Percentiles rank a stretch among this genome's conserved stretches.
Evolutionary conservation across 2,888 invertebrate species (phyloP).

Genomic region (Zelleria hepariella): DNA sequence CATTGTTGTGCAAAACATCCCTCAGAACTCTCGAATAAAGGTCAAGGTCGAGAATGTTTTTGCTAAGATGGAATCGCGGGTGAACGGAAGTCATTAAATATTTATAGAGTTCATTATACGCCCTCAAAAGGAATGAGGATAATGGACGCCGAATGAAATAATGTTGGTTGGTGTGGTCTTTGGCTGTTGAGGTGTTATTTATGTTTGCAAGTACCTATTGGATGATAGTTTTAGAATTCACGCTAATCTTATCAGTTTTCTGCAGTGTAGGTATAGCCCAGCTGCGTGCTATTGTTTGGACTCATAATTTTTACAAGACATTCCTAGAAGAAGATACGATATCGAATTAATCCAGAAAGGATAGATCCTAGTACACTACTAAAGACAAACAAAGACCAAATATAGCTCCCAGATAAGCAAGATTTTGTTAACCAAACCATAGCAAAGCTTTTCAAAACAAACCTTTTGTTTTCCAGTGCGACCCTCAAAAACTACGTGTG

Average conservation of each 20-base stretch:
- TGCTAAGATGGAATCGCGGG: background rate
- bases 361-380: background rate
- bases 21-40: background rate
- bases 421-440: too few relatives aligned
- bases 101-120: background rate
- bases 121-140: background rate
- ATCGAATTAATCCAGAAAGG: too few relatives aligned
- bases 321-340: too few relatives aligned
- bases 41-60: background rate
- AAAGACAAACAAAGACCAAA: background rate
- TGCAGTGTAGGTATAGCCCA: too few relatives aligned
- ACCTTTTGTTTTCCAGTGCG: slow-evolving; percentile 45
- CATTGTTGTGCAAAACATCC: background rate
- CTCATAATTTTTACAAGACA: too few relatives aligned
- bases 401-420: too few relatives aligned
- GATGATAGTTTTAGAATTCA: too few relatives aligned
- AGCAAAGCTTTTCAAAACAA: background rate
- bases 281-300: too few relatives aligned
- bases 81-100: background rate
- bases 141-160: background rate
- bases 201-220: too few relatives aligned
- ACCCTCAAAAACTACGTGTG: slow-evolving; percentile 76
- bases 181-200: too few relatives aligned
- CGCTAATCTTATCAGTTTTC: too few relatives aligned
- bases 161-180: background rate